Percentiles rank a stretch among this genome's conserved stretches.
Conservation (phyloP, 1,140 invertebrate species). For the Lordiphosa clarofinis region DNA sequence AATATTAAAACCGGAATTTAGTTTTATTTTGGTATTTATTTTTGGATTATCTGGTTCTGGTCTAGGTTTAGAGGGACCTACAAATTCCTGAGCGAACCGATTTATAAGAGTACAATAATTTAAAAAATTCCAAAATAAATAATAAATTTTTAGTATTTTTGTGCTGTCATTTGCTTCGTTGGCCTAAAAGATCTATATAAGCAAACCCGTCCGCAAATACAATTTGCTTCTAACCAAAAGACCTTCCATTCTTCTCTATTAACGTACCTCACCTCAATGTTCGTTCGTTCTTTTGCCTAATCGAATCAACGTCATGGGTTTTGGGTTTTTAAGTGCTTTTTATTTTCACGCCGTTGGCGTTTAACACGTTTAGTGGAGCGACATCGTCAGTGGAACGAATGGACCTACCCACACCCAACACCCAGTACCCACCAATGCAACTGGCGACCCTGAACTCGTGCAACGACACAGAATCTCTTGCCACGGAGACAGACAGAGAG, state of each 20-base stretch:
- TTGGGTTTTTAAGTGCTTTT: conserved; percentile 52
- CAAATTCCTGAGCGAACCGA: too few relatives aligned
- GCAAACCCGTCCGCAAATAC: too few relatives aligned
- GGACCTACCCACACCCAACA: conserved; percentile 25
- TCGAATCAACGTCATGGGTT: conserved; percentile 41
- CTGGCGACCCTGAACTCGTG: conserved; percentile 65
- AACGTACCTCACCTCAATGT: conserved; percentile 1
- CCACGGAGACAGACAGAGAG: not conserved
- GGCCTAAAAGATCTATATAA: too few relatives aligned
- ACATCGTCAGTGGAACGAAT: conserved; percentile 25
- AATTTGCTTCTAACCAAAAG: too few relatives aligned
- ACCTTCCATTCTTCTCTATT: conserved; percentile 6
- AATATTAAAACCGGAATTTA: too few relatives aligned
- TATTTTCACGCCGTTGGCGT: conserved; percentile 52
- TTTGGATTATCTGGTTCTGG: too few relatives aligned
- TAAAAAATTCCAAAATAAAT: too few relatives aligned
- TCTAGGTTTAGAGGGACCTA: too few relatives aligned
- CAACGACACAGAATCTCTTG: conserved; percentile 60
- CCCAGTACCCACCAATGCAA: conserved; percentile 40
- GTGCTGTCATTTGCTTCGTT: too few relatives aligned
- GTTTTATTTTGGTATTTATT: too few relatives aligned
- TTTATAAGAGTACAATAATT: too few relatives aligned
- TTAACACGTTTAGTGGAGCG: conserved; percentile 61
- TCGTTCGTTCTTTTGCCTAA: conserved; percentile 27
- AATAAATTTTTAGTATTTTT: too few relatives aligned